Base-by-base conservation (phyloP, 2,888 invertebrate genomes). In the Colostygia pectinataria region DNA sequence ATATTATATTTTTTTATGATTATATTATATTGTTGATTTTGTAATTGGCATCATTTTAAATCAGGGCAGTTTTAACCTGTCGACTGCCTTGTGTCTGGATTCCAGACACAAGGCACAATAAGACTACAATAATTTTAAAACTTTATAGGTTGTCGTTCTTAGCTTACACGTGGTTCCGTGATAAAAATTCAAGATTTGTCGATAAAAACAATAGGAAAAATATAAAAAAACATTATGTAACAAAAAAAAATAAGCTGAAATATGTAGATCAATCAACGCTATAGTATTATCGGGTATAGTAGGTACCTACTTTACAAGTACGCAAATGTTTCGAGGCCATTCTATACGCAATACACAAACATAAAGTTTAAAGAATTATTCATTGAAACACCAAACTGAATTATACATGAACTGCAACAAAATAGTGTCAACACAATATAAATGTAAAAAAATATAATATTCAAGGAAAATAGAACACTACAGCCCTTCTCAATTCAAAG, bases 381-480 rank as follows among this genome's bases (percentile, higher is more conserved):
- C 34, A 47, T 24, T 8, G 20, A 3, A 24, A 41, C 29, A 27
- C 32, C 27, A 32, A 46, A 40, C 36, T 52, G 40, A 48, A 37
- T 53, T 25, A 55, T 36, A 27, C 49, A 55, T 44, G 27, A 43
- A 41, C 46, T 53, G 58, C 49, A 55, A 38, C 44, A 45, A 31
- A 33, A 28, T 18, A 49, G 44, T 38, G 44, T 20, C 36, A 44
- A 32, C 44, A 33, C 4, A 56, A 55, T 56, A 55, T 44, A 53
- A 57, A 50, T n/a, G 55, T 50, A 25, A 39, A 47, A 41, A 49
- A 53, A 43, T 28, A 53, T 55, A 42, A 54, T 43, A 61, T 65
- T 60, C 59, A 50, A 47, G 25, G 36, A 50, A 56, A 57, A 58
- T 60, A 46, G 59, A 40, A 25, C 61, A 57, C 54, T 49, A 50